Conservation (phyloP, 23 tunicate genomes). For the Diplosoma virens region DNA sequence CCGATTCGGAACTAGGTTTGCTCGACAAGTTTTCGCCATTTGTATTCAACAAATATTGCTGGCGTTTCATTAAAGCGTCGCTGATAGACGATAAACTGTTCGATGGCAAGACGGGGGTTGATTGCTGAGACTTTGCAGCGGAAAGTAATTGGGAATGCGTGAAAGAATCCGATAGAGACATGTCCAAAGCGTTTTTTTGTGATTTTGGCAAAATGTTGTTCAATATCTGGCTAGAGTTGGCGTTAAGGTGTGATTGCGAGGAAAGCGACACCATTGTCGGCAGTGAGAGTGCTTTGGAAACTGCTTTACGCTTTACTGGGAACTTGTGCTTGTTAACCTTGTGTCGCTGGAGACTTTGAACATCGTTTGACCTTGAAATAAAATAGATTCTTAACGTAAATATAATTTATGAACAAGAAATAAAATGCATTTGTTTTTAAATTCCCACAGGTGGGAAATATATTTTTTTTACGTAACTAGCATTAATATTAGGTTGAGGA, state of each 20-base stretch:
- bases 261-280: conserved; percentile 39
- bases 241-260: background rate
- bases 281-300: conserved; percentile 15
- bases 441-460: no score
- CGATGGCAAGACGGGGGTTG: conserved; percentile 9
- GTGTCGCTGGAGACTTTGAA: conserved; percentile 28
- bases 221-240: background rate
- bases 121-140: no score
- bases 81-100: conserved; percentile 1
- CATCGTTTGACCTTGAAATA: conserved; percentile 32
- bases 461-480: no score
- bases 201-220: background rate
- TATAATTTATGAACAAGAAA: no score
- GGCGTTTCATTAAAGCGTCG: conserved; percentile 1
- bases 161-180: no score
- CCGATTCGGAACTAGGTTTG: background rate
- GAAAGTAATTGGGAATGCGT: no score
- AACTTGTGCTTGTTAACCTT: conserved; percentile 37
- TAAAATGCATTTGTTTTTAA: no score
- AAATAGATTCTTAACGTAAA: no score
- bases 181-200: no score
- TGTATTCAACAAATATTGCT: background rate
- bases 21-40: background rate
- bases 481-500: no score
- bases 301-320: conserved; percentile 6